Evolutionary conservation across 1,140 invertebrate genomes (phyloP).

Genomic region (Latrodectus geometricus): DNA sequence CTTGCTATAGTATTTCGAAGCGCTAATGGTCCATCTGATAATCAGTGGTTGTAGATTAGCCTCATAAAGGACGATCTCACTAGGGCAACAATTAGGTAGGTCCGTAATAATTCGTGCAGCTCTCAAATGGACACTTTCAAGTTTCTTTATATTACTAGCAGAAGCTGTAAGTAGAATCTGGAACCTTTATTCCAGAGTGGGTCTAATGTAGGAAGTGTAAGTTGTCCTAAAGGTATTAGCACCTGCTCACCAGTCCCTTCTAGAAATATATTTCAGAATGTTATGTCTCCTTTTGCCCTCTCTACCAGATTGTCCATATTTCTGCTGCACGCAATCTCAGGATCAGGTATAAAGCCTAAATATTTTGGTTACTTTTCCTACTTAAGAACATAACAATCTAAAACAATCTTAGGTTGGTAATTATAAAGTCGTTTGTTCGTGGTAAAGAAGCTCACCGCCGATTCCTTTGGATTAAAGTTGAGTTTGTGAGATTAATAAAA

Average conservation of each 20-base stretch:
- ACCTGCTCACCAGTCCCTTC: neutral
- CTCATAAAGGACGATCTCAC: too few relatives aligned
- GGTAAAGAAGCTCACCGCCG: neutral
- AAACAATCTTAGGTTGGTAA: neutral
- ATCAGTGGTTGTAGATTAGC: neutral
- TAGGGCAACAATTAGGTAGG: neutral
- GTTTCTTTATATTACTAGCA: neutral
- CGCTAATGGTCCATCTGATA: neutral
- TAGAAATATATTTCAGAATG: too few relatives aligned
- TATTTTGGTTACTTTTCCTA: neutral
- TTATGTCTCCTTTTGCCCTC: neutral
- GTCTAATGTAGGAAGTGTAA: neutral
- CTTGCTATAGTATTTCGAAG: neutral
- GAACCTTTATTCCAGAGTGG: neutral
- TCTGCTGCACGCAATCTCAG: neutral
- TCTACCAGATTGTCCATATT: neutral
- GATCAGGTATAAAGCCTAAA: neutral
- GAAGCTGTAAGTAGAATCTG: neutral
- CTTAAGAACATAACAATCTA: neutral
- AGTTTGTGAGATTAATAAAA: neutral
- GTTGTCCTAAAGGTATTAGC: neutral
- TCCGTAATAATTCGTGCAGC: neutral
- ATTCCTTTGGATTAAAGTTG: neutral
- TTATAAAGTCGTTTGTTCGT: neutral
- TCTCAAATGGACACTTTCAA: neutral